Percentiles rank a stretch among this genome's conserved stretches.
phyloP scores from a whole-genome alignment of 2,888 invertebrate species.

The Stenurella melanura region DNA sequence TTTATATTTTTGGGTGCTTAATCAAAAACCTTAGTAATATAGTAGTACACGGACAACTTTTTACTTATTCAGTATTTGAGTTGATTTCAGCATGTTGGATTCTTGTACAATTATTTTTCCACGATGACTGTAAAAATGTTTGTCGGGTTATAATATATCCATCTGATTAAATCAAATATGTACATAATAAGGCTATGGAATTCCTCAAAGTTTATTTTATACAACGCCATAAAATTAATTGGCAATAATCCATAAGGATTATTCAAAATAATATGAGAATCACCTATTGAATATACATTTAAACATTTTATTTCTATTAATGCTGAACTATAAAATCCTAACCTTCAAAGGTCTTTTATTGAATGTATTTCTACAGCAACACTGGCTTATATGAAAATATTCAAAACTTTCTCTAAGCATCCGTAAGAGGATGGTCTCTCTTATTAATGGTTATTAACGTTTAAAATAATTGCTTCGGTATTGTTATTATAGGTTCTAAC shows the following conservation, averaged over 20 bases:
- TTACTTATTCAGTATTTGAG: too few species aligned
- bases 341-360: neutral
- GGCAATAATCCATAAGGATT: too few species aligned
- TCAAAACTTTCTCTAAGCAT: neutral
- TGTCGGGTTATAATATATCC: too few species aligned
- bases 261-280: too few species aligned
- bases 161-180: too few species aligned
- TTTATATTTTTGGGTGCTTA: too few species aligned
- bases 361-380: neutral
- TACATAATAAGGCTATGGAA: neutral
- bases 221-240: neutral
- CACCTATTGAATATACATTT: neutral
- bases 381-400: neutral
- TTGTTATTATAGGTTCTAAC: constrained; percentile 5
- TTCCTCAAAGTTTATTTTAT: neutral
- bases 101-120: too few species aligned
- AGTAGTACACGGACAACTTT: too few species aligned
- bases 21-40: too few species aligned
- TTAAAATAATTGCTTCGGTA: constrained; percentile 1
- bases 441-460: neutral
- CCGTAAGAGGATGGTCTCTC: neutral
- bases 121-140: too few species aligned
- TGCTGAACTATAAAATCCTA: neutral
- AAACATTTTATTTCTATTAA: neutral
- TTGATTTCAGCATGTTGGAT: too few species aligned